These are phyloP conservation scores for Eublepharis macularius DNA, from an alignment of 2,113 vertebrate species.

Conservation along the genomic window DNA sequence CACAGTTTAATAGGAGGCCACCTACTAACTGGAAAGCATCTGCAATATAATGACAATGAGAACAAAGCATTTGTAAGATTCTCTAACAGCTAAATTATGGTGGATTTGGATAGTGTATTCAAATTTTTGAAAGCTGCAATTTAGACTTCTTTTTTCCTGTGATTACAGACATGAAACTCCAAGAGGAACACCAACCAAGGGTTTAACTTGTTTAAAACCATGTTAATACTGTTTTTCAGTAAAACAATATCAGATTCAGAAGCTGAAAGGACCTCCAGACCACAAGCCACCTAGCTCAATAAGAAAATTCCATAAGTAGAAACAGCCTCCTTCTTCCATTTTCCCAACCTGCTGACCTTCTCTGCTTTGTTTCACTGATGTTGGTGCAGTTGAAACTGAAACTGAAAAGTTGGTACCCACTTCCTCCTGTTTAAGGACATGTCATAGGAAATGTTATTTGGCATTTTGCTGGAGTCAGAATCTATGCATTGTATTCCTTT, in stretches of 20 bases:
- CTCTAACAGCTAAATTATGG: slow-evolving; percentile 6
- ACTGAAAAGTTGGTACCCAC: too few species aligned
- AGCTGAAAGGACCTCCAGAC: background rate
- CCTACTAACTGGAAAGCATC: slow-evolving; percentile 36
- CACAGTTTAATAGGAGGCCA: background rate
- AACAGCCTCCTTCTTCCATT: background rate
- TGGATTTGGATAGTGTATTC: slow-evolving; percentile 12
- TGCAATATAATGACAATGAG: background rate
- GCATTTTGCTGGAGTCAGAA: background rate
- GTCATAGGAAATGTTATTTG: background rate
- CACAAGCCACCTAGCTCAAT: background rate
- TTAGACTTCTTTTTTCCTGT: slow-evolving; percentile 1
- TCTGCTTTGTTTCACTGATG: background rate
- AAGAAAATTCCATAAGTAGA: background rate
- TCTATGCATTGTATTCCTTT: background rate
- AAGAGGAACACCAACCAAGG: background rate
- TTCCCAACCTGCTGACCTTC: background rate
- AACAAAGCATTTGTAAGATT: background rate
- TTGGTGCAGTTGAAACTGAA: background rate
- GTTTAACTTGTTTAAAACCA: fast-evolving
- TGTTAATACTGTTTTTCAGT: background rate
- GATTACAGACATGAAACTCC: background rate
- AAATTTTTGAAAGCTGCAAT: background rate
- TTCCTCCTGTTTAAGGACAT: background rate
- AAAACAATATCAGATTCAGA: background rate